These are phyloP conservation scores for Nemapogon koenigi DNA, from an alignment of 2,888 invertebrate genomes.

Conservation along the genomic window DNA sequence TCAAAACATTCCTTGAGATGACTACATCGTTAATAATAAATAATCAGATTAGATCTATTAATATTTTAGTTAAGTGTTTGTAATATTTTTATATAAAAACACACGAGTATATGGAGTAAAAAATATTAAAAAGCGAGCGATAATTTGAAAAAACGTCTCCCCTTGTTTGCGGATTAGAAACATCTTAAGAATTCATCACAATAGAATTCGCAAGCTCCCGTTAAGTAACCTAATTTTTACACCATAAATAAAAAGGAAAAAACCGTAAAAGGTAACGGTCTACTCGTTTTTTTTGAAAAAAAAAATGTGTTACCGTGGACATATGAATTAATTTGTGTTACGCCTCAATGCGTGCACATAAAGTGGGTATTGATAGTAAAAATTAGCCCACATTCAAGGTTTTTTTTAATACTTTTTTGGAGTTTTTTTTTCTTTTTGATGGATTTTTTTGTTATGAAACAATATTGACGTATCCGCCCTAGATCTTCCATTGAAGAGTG, in stretches of 20 bases:
- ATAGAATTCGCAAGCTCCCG: slow-evolving; percentile 42
- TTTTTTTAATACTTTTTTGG: slow-evolving; percentile 23
- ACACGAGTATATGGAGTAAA: slow-evolving; percentile 16
- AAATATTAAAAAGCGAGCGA: slow-evolving; percentile 16
- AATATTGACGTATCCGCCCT: slow-evolving; percentile 59
- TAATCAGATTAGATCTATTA: slow-evolving; percentile 32
- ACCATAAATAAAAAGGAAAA: slow-evolving; percentile 56
- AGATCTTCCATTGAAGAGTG: slow-evolving; percentile 22
- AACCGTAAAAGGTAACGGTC: slow-evolving; percentile 48
- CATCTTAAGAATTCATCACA: slow-evolving; percentile 24
- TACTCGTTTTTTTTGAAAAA: slow-evolving; percentile 31
- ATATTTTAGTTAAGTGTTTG: slow-evolving; percentile 32
- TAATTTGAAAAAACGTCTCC: slow-evolving; percentile 20
- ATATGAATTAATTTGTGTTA: slow-evolving; percentile 57
- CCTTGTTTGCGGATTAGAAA: slow-evolving; percentile 13
- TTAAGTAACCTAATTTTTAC: slow-evolving; percentile 65
- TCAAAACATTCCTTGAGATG: slow-evolving; percentile 11
- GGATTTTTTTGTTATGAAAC: slow-evolving; percentile 46
- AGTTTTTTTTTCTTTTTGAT: slow-evolving; percentile 19
- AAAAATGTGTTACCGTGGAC: slow-evolving; percentile 23
- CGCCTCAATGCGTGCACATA: slow-evolving; percentile 59
- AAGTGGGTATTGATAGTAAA: slow-evolving; percentile 56
- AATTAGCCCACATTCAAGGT: slow-evolving; percentile 62
- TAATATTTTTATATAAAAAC: slow-evolving; percentile 21
- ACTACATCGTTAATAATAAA: slow-evolving; percentile 35